Base-by-base conservation (phyloP, 2,888 invertebrate species). In the Ecliptopera silaceata region DNA sequence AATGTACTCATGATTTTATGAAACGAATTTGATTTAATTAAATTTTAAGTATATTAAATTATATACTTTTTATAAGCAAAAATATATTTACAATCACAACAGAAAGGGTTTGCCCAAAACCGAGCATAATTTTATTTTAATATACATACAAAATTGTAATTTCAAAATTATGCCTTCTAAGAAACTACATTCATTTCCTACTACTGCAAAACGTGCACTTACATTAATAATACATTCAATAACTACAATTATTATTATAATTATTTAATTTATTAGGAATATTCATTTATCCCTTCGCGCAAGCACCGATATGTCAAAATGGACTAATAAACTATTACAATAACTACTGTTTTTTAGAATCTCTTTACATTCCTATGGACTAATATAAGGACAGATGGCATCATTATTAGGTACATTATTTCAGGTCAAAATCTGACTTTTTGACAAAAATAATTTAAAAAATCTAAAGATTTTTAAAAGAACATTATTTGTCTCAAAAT, bases 221-320 rank as follows among this genome's bases (percentile, higher is more conserved):
- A 71, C 43, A 38, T 71, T 71, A 54, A 61, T 61, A 63, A 68
- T 69, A 73, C 68, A 71, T 66, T 70, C 62, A 63, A 65, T 70
- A 71, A 65, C 74, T 79, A 79, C 74, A 46, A 29, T 41, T 43
- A 43, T 55, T 42, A 50, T 51, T 42, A 17, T 26, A 12, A 34
- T 20, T 26, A 44, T 22, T 73, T 74, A 72, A 75, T 75, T 79
- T 77, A 79, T 79, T 84, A 87, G 83, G 83, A 83, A 85, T 85
- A 75, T 72, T 73, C 68, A 43, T 59, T 70, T 72, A 70, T 59
- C 70, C 76, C 80, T 80, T 79, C 80, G 79, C 79, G 75, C 82
- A 88, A 90, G 90, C 90, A 90, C 90, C 90, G 90, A 90, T 90
- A 90, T 90, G 89, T 90, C 75, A 75, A 85, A 77, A 85, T 89